Base-by-base conservation (phyloP, 2,888 invertebrate species). In the Drosophila meridiana region DNA sequence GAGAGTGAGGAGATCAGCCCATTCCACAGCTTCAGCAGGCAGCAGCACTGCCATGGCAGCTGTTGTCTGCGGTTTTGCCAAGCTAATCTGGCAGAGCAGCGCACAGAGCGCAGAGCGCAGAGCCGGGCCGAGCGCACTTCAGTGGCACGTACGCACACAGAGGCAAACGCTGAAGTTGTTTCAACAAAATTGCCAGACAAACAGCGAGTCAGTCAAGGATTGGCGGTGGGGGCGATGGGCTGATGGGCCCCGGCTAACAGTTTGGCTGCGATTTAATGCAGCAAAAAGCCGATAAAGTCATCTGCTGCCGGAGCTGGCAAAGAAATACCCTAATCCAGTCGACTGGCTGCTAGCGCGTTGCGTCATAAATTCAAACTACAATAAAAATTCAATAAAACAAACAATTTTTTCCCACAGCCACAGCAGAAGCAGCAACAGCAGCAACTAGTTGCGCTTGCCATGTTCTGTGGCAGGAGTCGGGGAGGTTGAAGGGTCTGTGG, bases 351-450 rank as follows among this genome's bases (percentile, higher is more conserved):
- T 40, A 32, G 38, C 40, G 48, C 50, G 68, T 57, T 77, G 82
- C 89, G 81, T 89, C 91, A 90, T 91, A 91, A 91, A 91, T 91
- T 90, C 92, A 87, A 89, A 87, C 86, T 83, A 89, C 87, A 91
- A 91, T 91, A 91, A 91, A 91, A 91, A 91, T 91, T 91, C 90
- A 91, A 91, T 91, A 90, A 91, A 91, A 91, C 83, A 89, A 90
- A 89, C 89, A 81, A 73, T 81, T 78, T 78, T 81, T 79, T 50
- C 64, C 59, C 71, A 67, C 63, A 53, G 67, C 50, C 67, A 56
- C 71, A 58, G 48, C 59, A 28, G 20, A 48, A 68, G 45, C 55
- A 34, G 47, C 7, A 52, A 58, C 55, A 32, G 8, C 47, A 59
- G 78, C 87, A 83, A 83, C 83, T 83, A 83, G 87, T 86, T 87